Evolutionary conservation across 2,113 vertebrate species (phyloP).

Genomic region (Paraplagusia blochii): DNA sequence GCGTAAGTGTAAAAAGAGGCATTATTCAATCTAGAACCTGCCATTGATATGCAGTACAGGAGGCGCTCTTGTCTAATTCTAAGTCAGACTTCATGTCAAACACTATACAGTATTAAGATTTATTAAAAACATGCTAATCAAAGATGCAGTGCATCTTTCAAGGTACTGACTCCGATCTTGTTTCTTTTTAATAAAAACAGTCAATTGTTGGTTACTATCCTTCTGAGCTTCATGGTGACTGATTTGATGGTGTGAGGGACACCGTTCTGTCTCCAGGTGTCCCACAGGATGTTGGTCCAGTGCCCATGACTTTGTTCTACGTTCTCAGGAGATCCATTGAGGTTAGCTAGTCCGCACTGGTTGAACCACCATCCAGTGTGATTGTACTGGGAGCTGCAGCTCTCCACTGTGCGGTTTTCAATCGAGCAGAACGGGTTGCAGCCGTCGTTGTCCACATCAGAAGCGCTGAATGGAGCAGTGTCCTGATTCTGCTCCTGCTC

Average conservation of each 20-base stretch:
- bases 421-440: conserved; percentile 81
- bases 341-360: conserved; percentile 86
- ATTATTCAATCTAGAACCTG: too few relatives aligned
- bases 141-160: conserved; percentile 15
- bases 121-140: conserved; percentile 20
- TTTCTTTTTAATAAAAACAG: background rate
- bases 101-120: conserved; percentile 7
- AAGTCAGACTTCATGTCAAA: background rate
- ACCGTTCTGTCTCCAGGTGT: conserved; percentile 82
- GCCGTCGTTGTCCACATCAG: conserved; percentile 87
- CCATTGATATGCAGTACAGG: too few relatives aligned
- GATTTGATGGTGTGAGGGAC: conserved; percentile 82
- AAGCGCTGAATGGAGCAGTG: conserved; percentile 86
- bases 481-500: conserved; percentile 87
- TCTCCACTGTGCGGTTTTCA: conserved; percentile 75
- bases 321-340: conserved; percentile 80
- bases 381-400: conserved; percentile 81
- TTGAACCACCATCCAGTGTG: conserved; percentile 91
- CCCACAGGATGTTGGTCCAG: conserved; percentile 80
- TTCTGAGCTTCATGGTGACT: conserved; percentile 89
- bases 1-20: too few relatives aligned
- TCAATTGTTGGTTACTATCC: conserved; percentile 72
- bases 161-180: conserved; percentile 2
- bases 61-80: background rate
- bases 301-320: conserved; percentile 61